phyloP scores from a whole-genome alignment of 2,888 invertebrate species.

The Ochropleura leucogaster region DNA sequence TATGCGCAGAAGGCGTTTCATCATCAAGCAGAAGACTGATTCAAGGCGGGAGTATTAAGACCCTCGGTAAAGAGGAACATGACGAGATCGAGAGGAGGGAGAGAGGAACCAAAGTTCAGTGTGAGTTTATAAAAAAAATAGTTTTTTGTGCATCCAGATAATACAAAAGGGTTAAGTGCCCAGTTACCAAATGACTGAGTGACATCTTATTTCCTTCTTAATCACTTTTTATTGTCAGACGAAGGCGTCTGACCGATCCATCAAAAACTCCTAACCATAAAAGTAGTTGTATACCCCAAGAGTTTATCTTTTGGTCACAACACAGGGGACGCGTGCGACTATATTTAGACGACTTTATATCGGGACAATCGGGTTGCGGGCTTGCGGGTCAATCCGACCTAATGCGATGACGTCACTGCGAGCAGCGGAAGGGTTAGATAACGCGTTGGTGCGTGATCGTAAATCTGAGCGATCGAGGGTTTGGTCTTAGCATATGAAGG shows the following conservation, averaged over 20 bases:
- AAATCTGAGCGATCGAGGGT: conserved; percentile 56
- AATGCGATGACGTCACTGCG: conserved; percentile 77
- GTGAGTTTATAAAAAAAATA: not conserved
- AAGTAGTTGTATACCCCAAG: conserved; percentile 12
- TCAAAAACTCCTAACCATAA: not conserved
- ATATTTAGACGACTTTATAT: conserved; percentile 75
- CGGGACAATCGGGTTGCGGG: conserved; percentile 73
- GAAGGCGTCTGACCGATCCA: not conserved
- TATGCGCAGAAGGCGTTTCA: too few species aligned
- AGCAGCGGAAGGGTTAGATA: conserved; percentile 63
- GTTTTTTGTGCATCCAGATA: too few species aligned
- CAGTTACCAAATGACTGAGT: not conserved
- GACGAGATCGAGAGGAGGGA: too few species aligned
- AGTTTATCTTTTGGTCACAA: conserved; percentile 20
- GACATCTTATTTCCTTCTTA: conserved; percentile 4
- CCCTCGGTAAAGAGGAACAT: too few species aligned
- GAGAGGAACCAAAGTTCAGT: not conserved
- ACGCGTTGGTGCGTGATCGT: conserved; percentile 57
- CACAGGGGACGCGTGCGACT: conserved; percentile 64
- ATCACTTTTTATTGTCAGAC: not conserved
- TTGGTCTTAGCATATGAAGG: conserved; percentile 56
- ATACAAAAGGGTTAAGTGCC: not conserved
- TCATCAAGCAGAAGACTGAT: too few species aligned
- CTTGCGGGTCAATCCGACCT: conserved; percentile 75
- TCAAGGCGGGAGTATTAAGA: too few species aligned